Conservation (phyloP, 2,113 vertebrate genomes). For the Leucopsar rothschildi region DNA sequence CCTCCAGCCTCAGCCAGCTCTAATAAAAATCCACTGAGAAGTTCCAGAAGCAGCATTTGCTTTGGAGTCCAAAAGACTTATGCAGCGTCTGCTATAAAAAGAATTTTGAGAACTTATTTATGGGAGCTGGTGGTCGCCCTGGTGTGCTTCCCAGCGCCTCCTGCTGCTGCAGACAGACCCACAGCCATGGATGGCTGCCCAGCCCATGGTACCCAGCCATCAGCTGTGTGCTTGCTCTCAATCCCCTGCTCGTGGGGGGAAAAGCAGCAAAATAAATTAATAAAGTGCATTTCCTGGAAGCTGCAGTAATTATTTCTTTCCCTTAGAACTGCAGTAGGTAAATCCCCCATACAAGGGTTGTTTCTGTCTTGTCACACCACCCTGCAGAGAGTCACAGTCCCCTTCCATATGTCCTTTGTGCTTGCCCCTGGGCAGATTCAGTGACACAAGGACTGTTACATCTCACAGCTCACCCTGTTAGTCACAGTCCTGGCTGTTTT, state of each 20-base stretch:
- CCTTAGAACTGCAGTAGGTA: not conserved
- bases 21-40: conserved; percentile 3
- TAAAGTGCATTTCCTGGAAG: not conserved
- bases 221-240: not conserved
- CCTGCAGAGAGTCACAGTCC: not conserved
- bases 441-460: not conserved
- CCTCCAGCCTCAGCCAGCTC: conserved; percentile 14
- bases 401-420: not conserved
- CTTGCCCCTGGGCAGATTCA: not conserved
- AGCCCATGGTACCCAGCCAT: not conserved
- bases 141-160: not conserved
- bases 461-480: not conserved
- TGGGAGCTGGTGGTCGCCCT: not conserved
- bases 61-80: not conserved
- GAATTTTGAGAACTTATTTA: not conserved
- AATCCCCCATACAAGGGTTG: not conserved
- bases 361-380: not conserved
- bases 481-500: not conserved
- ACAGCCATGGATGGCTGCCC: not conserved
- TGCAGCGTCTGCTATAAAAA: not conserved
- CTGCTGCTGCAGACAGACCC: not conserved
- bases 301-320: not conserved
- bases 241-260: not conserved
- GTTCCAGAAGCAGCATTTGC: not conserved
- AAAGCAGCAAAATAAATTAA: not conserved